Percentiles rank a stretch among this genome's conserved stretches.
Conservation (phyloP, 2,797 vertebrate genomes). For the Poeciliopsis turneri region DNA sequence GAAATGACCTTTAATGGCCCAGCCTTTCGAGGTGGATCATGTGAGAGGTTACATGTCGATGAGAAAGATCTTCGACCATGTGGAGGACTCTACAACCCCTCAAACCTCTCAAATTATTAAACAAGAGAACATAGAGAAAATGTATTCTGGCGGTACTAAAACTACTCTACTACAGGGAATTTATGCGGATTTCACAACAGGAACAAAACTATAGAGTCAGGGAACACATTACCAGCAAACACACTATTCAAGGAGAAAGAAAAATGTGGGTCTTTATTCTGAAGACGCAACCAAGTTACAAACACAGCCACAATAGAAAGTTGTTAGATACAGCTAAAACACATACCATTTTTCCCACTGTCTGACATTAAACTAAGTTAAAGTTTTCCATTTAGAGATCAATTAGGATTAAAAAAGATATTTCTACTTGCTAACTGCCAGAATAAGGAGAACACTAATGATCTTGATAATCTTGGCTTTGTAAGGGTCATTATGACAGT, state of each 20-base stretch:
- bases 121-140: neutral
- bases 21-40: neutral
- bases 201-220: neutral
- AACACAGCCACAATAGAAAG: neutral
- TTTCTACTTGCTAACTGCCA: neutral
- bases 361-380: neutral
- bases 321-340: neutral
- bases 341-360: neutral
- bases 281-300: neutral
- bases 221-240: neutral
- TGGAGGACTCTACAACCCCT: neutral
- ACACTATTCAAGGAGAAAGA: neutral
- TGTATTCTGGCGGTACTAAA: neutral
- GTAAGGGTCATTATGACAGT: neutral
- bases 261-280: neutral
- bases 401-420: neutral
- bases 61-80: neutral
- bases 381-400: neutral
- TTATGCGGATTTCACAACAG: neutral
- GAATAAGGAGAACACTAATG: neutral
- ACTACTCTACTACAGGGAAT: neutral
- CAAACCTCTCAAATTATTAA: constrained; percentile 2
- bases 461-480: neutral
- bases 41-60: neutral
- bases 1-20: neutral